Evolutionary conservation across 2,797 vertebrate species (phyloP), one percentile per base, ranked within the genome.

Genomic region (Hipposideros larvatus): DNA sequence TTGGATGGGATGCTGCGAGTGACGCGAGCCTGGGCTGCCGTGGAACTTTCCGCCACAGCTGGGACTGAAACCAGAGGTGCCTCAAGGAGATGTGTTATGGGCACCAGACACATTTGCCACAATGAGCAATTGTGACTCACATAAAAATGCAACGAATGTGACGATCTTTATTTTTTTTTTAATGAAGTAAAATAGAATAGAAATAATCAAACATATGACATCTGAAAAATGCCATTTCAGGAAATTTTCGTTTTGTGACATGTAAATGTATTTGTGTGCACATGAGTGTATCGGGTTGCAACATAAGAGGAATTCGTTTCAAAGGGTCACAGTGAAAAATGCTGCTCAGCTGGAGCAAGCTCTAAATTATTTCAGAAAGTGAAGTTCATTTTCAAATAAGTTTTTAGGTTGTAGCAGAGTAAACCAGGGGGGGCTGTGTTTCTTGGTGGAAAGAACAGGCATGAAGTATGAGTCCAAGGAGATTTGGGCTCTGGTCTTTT

Each of bases 321-420:
- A 22, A 0, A 4, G 31, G 14, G n/a, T 53, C 68, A 37, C 55
- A 71, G 55, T 48, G 73, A 78, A 86, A 93, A 68, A 24, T 31
- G 26, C 7, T 55, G 28, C 21, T 63, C 14, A 16, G n/a, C 63
- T 90, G 57, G 57, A 22, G 34, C 0, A 16, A 9, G 41, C 15
- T 78, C 22, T 22, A 37, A 18, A 28, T 41, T 82, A 61, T 85
- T 89, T 68, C 63, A 53, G 90, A 95, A 89, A 78, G 3, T 10
- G 24, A 80, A n/a, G 57, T 46, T 83, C 57, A 74, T 68, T 73
- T 43, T n/a, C 5, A 73, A 75, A 51, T 59, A 43, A 31, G n/a
- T 1, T 53, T 82, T 79, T 14, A 63, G 37, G 28, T 8, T 53
- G 11, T 37, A 7, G 31, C 0, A 1, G 11, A 78, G 63, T 68